Percentiles rank a stretch among this genome's conserved stretches.
Conservation (phyloP, 2,797 vertebrate species). For the Gila robusta region DNA sequence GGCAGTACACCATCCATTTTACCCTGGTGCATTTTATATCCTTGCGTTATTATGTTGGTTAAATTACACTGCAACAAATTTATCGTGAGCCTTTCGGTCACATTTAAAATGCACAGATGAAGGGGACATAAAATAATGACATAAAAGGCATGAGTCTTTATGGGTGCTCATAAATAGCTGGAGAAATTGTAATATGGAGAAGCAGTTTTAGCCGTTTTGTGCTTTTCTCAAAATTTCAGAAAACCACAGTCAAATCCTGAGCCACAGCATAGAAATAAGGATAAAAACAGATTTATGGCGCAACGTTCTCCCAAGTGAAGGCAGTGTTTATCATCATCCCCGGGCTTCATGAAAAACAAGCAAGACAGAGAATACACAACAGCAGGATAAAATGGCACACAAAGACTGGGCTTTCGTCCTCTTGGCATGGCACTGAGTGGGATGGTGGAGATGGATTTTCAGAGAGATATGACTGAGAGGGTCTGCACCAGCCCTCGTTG, state of each 20-base stretch:
- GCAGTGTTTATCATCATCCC: slow-evolving; percentile 57
- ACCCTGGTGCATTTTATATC: slow-evolving; percentile 36
- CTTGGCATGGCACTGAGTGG: slow-evolving; percentile 34
- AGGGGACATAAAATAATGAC: slow-evolving; percentile 63
- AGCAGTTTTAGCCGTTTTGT: slow-evolving; percentile 54
- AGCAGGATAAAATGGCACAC: slow-evolving; percentile 43
- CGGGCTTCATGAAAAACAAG: slow-evolving; percentile 57
- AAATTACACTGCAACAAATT: slow-evolving; percentile 62
- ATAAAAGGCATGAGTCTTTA: slow-evolving; percentile 67
- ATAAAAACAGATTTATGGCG: slow-evolving; percentile 66
- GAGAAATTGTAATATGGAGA: slow-evolving; percentile 50
- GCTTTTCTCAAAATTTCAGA: slow-evolving; percentile 56
- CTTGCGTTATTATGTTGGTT: slow-evolving; percentile 57
- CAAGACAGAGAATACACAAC: slow-evolving; percentile 30
- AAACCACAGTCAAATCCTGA: slow-evolving; percentile 59
- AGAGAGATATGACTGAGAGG: slow-evolving; percentile 27
- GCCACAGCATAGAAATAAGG: slow-evolving; percentile 53
- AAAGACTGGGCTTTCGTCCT: slow-evolving; percentile 45
- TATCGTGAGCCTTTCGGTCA: slow-evolving; percentile 61
- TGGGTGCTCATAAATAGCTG: slow-evolving; percentile 66
- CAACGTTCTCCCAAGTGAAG: slow-evolving; percentile 39
- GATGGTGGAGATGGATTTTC: slow-evolving; percentile 35
- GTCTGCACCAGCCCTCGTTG: slow-evolving; percentile 32
- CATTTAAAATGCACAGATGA: slow-evolving; percentile 64
- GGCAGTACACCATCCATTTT: slow-evolving; percentile 4